Percentiles rank a stretch among this genome's conserved stretches.
These are phyloP conservation scores for Calephelis virginiensis DNA, from an alignment of 1,140 invertebrate genomes.

Conservation along the genomic window DNA sequence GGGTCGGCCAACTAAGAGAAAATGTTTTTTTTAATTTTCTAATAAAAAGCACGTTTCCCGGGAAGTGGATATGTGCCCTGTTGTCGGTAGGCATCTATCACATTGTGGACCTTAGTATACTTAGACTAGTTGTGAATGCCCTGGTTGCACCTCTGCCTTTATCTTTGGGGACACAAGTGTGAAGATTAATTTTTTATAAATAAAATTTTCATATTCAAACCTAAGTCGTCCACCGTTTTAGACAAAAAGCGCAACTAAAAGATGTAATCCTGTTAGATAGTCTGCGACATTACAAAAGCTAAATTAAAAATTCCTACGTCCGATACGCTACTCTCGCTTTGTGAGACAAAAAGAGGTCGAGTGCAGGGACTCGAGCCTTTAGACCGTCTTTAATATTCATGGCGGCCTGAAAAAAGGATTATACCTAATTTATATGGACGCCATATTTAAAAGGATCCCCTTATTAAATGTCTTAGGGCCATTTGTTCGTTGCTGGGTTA, in stretches of 20 bases:
- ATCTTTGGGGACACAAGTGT: too few species aligned
- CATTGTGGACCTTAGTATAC: too few species aligned
- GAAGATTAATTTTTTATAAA: too few species aligned
- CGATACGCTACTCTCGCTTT: slow-evolving; percentile 21
- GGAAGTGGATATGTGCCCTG: too few species aligned
- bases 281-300: slow-evolving; percentile 11
- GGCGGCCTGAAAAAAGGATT: slow-evolving; percentile 17
- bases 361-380: slow-evolving; percentile 6
- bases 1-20: too few species aligned
- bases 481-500: not conserved
- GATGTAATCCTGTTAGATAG: not conserved
- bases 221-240: not conserved
- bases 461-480: not conserved
- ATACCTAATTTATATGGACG: slow-evolving; percentile 15
- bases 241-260: not conserved
- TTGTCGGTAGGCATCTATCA: too few species aligned
- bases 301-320: slow-evolving; percentile 27
- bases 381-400: slow-evolving; percentile 17
- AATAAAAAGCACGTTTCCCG: too few species aligned
- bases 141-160: too few species aligned
- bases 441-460: slow-evolving; percentile 4
- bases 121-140: too few species aligned
- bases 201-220: not conserved
- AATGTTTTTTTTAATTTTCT: too few species aligned
- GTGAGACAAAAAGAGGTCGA: slow-evolving; percentile 19